Percentiles rank a stretch among this genome's conserved stretches.
Conservation (phyloP, 1,140 invertebrate genomes). For the Drosophila tristis region DNA sequence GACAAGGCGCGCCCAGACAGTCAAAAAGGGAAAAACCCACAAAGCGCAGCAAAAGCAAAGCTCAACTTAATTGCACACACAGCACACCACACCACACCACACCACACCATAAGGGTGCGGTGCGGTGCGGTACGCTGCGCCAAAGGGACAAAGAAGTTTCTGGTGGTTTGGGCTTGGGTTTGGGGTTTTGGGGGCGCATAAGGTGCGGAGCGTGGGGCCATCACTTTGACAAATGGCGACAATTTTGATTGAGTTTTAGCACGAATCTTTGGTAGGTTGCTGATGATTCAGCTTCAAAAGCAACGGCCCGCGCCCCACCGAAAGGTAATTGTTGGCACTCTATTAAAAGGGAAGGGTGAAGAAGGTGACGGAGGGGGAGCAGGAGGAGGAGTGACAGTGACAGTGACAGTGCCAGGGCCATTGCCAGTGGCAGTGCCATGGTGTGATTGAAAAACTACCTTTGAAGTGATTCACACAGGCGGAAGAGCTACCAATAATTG, state of each 20-base stretch:
- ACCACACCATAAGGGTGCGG: conserved; percentile 12
- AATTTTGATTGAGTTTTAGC: conserved; percentile 79
- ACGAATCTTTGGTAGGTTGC: conserved; percentile 43
- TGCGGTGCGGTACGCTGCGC: not conserved
- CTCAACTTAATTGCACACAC: conserved; percentile 67
- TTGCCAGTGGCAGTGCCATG: not conserved
- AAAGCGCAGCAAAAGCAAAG: conserved; percentile 33
- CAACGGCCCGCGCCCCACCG: conserved; percentile 23
- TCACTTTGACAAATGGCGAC: conserved; percentile 66
- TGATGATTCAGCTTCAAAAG: conserved; percentile 55
- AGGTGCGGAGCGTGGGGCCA: not conserved
- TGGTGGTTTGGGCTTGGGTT: too few relatives aligned
- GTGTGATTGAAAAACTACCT: conserved; percentile 29
- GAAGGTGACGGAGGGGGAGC: not conserved
- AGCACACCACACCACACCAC: conserved; percentile 28
- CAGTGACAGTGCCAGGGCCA: not conserved
- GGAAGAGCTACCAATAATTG: conserved; percentile 47
- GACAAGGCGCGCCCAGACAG: conserved; percentile 67
- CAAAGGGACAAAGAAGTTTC: not conserved
- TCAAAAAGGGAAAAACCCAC: conserved; percentile 74
- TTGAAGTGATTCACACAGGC: conserved; percentile 48
- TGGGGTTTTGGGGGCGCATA: too few relatives aligned
- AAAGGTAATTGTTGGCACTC: conserved; percentile 64
- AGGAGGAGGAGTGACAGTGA: not conserved
- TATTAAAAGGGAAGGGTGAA: conserved; percentile 30